Conservation (phyloP, 2,888 invertebrate genomes). For the Melinaea marsaeus region DNA sequence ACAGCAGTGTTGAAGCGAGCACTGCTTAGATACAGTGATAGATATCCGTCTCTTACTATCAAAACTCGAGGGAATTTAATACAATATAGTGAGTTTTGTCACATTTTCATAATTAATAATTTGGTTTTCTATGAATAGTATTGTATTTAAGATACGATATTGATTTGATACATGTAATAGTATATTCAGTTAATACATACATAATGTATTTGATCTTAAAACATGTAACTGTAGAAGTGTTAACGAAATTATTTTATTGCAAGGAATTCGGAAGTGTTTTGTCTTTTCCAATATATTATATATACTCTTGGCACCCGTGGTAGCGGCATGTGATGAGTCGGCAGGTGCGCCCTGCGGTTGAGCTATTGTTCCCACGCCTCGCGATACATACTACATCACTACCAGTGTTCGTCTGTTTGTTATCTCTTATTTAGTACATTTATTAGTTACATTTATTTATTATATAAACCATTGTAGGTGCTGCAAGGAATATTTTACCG, state of each 20-base stretch:
- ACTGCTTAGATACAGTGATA: constrained; percentile 25
- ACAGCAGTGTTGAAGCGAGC: constrained; percentile 15
- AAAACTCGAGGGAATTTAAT: constrained; percentile 17
- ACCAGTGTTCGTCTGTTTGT: neutral
- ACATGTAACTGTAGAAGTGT: too few species aligned
- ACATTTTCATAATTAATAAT: too few species aligned
- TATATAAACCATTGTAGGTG: neutral
- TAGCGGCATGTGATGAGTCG: constrained; percentile 47
- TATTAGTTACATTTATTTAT: neutral
- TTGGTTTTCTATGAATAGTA: too few species aligned
- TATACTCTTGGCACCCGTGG: constrained; percentile 33
- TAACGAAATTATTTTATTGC: too few species aligned
- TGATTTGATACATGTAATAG: too few species aligned
- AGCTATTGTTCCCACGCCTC: constrained; percentile 74
- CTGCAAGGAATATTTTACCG: too few species aligned
- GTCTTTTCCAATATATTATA: neutral
- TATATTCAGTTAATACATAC: too few species aligned
- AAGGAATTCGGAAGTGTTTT: too few species aligned
- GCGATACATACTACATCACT: neutral
- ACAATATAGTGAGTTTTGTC: neutral
- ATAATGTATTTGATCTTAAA: too few species aligned
- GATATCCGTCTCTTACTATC: constrained; percentile 20
- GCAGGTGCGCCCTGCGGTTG: constrained; percentile 72
- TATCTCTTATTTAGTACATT: neutral
- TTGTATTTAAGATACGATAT: too few species aligned